Base-by-base conservation (phyloP, 1,140 invertebrate genomes). In the Bombus polaris region DNA sequence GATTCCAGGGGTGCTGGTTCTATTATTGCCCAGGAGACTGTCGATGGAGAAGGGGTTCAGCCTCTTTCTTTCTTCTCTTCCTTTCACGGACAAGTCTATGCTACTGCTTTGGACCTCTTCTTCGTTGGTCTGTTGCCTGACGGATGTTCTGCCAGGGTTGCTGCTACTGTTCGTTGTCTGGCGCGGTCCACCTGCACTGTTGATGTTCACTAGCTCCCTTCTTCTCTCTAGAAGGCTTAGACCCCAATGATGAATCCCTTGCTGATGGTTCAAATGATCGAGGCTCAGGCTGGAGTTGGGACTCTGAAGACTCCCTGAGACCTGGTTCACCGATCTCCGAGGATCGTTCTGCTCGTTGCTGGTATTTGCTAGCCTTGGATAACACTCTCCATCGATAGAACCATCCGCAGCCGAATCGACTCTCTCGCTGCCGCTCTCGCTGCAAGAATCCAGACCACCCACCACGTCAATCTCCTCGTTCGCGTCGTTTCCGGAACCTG, bases 31-130 rank as follows among this genome's bases (percentile, higher is more conserved):
- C 91, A 98, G 96, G 86, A 98, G 94, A 72, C 97, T 98, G 93
- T 98, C 97, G 96, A 98, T 98, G 95, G 97, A 98, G 95, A 98
- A 98, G 37, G 97, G 97, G 95, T 98, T 97, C 72, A 96, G 95
- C 87, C 96, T 95, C 91, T 96, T 96, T 86, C 96, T 96, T 88
- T 96, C 95, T 79, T 96, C 96, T 32, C 96, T 94, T 81, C 96
- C 94, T 71, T 95, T 95, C 25, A 95, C 93, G 3, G 94, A 95
- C 53, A 95, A 87, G 83, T 96, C 95, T 82, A 95, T 94, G 85
- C 94, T 95, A 87, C 94, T 93, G 86, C 93, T 95, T 76, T 95
- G 95, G 9, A 94, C 94, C 73, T 95, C 94, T 12, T 95, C 94
- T 57, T 95, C 94, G 71, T 87, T 96, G 90, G 87, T 96, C 94